These are phyloP conservation scores for Felis catus DNA, from an alignment of 2,113 vertebrate genomes.

Conservation along the genomic window DNA sequence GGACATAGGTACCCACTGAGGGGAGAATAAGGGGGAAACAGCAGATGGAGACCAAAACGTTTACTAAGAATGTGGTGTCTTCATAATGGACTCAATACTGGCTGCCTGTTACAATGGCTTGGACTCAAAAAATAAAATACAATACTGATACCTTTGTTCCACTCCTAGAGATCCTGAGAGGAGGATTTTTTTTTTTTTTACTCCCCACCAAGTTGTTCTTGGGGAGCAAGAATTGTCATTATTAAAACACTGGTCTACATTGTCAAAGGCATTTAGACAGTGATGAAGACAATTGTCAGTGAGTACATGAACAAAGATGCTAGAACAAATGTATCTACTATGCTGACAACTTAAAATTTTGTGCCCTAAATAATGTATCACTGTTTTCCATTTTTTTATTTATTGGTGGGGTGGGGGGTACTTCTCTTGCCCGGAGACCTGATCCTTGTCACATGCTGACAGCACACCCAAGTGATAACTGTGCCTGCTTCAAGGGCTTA, in stretches of 20 bases:
- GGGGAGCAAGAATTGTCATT: background rate
- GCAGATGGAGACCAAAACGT: background rate
- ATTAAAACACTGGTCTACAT: background rate
- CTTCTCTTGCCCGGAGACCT: background rate
- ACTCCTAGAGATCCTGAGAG: background rate
- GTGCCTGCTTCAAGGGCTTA: background rate
- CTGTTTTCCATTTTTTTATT: background rate
- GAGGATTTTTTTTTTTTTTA: background rate
- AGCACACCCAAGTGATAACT: background rate
- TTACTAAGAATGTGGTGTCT: background rate
- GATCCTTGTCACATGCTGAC: background rate
- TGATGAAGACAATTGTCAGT: background rate
- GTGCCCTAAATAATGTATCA: background rate
- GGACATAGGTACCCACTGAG: background rate
- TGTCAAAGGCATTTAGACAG: background rate
- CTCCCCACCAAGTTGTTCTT: background rate
- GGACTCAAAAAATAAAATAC: background rate
- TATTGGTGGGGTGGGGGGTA: background rate
- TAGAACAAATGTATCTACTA: background rate
- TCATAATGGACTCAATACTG: background rate
- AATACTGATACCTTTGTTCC: too few relatives aligned
- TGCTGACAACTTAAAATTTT: background rate
- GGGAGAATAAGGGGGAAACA: background rate
- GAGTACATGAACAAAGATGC: background rate
- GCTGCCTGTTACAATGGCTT: background rate